Conservation (phyloP, 2,113 vertebrate genomes). For the Oophaga pumilio region DNA sequence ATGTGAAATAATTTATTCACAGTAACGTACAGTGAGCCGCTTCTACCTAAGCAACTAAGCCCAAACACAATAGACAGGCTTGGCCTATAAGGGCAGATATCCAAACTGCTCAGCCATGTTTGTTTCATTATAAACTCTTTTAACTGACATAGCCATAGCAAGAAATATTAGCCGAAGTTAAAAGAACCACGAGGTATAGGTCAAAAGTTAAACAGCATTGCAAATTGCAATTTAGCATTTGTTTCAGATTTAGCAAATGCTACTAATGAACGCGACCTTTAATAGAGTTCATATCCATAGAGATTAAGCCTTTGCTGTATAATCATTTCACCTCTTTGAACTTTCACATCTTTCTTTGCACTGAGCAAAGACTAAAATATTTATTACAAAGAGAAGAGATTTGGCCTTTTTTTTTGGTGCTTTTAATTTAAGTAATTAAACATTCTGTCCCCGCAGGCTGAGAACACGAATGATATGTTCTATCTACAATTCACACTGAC, state of each 20-base stretch:
- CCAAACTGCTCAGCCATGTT: slow-evolving; percentile 16
- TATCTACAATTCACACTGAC: slow-evolving; percentile 45
- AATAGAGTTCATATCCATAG: slow-evolving; percentile 61
- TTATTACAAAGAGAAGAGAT: slow-evolving; percentile 64
- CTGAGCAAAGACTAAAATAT: slow-evolving; percentile 66
- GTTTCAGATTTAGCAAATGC: slow-evolving; percentile 60
- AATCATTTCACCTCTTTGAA: slow-evolving; percentile 65
- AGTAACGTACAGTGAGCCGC: not conserved
- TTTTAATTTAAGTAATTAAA: slow-evolving; percentile 66
- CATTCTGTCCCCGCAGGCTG: slow-evolving; percentile 47
- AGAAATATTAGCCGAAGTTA: slow-evolving; percentile 53
- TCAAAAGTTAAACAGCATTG: slow-evolving; percentile 63
- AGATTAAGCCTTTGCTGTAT: slow-evolving; percentile 68
- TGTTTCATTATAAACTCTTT: slow-evolving; percentile 6
- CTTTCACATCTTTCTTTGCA: slow-evolving; percentile 61
- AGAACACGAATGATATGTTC: slow-evolving; percentile 46
- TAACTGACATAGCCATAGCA: slow-evolving; percentile 48
- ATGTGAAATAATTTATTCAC: not conserved
- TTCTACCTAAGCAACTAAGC: not conserved
- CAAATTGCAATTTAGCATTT: slow-evolving; percentile 62
- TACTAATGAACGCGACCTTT: slow-evolving; percentile 65
- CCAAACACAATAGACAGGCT: not conserved
- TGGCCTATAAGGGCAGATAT: not conserved
- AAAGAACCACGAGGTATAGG: slow-evolving; percentile 58
- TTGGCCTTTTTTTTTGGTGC: slow-evolving; percentile 59